Evolutionary conservation across 2,797 vertebrate species (phyloP).

Genomic region (Artibeus lituratus): DNA sequence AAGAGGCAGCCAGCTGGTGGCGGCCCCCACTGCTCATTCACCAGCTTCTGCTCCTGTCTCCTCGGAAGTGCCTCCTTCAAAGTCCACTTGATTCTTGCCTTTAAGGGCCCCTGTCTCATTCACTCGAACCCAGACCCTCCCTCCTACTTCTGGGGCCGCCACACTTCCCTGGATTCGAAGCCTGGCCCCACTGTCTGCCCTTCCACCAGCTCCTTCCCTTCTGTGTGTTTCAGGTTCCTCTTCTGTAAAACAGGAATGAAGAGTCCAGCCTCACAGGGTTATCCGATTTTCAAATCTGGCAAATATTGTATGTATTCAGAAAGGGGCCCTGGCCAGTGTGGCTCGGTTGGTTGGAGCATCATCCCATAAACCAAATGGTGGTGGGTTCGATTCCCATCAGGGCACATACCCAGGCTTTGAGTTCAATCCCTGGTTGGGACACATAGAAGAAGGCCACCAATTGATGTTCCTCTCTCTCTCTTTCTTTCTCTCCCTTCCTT

Average conservation of each 20-base stretch:
- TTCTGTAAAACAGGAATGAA: background rate
- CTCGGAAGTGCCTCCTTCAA: background rate
- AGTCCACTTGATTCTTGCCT: background rate
- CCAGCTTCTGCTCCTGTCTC: background rate
- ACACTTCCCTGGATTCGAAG: background rate
- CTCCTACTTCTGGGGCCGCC: background rate
- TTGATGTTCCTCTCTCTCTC: too few species aligned
- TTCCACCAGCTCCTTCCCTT: background rate
- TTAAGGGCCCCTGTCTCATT: too few species aligned
- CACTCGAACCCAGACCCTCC: background rate
- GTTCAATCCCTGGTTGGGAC: background rate
- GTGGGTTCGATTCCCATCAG: background rate
- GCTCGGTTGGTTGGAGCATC: background rate
- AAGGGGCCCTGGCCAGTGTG: background rate
- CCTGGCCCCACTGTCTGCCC: background rate
- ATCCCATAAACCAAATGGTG: background rate
- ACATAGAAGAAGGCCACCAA: too few species aligned
- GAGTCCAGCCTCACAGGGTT: background rate
- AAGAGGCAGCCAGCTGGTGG: background rate
- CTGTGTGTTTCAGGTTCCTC: background rate
- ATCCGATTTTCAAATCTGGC: background rate
- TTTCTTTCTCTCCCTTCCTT: too few species aligned
- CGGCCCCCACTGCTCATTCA: fast-evolving
- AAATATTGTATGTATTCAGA: background rate
- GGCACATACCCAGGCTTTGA: background rate